phyloP scores from a whole-genome alignment of 2,797 vertebrate genomes.

The Pipistrellus pygmaeus region DNA sequence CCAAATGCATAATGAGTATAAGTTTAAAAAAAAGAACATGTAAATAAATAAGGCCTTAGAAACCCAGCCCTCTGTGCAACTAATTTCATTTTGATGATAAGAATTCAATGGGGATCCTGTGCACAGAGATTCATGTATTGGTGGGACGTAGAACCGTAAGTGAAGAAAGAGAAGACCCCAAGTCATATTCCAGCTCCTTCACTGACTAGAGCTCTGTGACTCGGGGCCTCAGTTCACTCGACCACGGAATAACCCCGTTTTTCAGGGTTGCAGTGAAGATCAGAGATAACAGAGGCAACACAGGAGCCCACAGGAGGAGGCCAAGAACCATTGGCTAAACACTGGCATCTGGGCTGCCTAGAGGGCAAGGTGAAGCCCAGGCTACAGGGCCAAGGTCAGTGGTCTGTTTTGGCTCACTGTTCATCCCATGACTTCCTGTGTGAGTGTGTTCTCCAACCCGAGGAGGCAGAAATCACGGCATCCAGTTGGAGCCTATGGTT shows the following conservation, averaged over 20 bases:
- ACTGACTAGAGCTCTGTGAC: not conserved
- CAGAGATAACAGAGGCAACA: not conserved
- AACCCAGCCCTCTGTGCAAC: not conserved
- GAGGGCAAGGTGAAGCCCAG: not conserved
- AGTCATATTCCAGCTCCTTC: not conserved
- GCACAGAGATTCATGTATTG: not conserved
- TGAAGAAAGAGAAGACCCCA: not conserved
- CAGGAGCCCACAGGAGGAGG: too few relatives aligned
- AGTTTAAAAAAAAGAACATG: not conserved
- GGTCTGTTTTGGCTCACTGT: not conserved
- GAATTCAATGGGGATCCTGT: not conserved
- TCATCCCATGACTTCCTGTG: too few relatives aligned
- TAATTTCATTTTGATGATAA: not conserved
- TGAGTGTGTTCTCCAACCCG: not conserved
- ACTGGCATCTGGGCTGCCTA: not conserved
- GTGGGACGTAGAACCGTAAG: not conserved
- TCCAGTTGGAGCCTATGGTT: not conserved
- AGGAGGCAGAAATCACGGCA: not conserved
- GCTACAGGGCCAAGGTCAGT: too few relatives aligned
- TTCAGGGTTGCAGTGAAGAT: not conserved
- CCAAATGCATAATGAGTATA: not conserved
- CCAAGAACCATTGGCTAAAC: too few relatives aligned
- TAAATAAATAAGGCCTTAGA: not conserved
- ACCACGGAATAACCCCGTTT: not conserved
- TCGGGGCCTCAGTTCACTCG: not conserved